phyloP scores from a whole-genome alignment of 2,113 vertebrate species.

The Eretmochelys imbricata region DNA sequence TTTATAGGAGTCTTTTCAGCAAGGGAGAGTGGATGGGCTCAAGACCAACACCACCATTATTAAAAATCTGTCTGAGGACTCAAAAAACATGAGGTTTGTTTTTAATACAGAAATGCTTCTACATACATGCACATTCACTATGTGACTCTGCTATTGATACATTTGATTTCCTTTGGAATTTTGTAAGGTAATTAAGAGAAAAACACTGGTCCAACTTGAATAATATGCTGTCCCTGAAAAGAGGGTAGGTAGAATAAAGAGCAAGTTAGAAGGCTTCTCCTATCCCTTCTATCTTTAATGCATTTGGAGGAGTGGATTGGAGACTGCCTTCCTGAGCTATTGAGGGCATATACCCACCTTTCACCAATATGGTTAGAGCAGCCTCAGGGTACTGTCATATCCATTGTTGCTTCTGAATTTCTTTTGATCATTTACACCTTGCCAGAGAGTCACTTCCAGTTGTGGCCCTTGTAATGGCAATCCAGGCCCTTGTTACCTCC shows the following conservation, averaged over 20 bases:
- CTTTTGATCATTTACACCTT: no score
- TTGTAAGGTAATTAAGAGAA: neutral
- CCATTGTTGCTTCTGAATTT: neutral
- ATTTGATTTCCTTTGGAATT: neutral
- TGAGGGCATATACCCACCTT: neutral
- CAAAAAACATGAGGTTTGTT: neutral
- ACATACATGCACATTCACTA: neutral
- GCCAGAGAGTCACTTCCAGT: no score
- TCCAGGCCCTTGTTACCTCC: no score
- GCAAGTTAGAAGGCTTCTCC: neutral
- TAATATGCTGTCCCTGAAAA: neutral
- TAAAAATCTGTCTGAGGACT: neutral
- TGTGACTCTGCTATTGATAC: neutral
- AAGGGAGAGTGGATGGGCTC: neutral
- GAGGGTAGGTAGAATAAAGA: neutral
- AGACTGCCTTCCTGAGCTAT: neutral
- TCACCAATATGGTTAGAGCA: neutral
- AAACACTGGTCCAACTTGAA: neutral
- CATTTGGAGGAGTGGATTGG: neutral
- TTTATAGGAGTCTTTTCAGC: slow-evolving; percentile 34
- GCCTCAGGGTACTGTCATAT: neutral
- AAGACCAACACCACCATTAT: neutral
- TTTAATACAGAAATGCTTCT: neutral
- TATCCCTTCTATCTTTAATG: neutral
- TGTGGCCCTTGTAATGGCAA: no score